A percentile compares a stretch with the other conserved stretches of the same genome.
Conservation (phyloP, 2,113 vertebrate species). For the Cynocephalus volans region DNA sequence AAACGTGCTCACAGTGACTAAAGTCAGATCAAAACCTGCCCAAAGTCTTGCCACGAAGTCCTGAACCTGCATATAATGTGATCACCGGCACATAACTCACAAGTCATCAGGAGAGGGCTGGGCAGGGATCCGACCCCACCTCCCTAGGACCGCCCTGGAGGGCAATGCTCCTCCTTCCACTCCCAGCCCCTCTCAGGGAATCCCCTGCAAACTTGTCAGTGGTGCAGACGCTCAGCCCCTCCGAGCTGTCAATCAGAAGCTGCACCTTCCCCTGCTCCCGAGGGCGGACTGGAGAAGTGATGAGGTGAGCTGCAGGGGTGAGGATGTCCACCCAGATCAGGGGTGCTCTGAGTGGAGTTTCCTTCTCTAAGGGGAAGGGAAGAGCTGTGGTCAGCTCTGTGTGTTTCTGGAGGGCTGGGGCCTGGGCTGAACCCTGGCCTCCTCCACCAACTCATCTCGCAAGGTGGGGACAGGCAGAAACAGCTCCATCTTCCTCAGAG, state of each 20-base stretch:
- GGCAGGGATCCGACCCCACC: rapidly evolving
- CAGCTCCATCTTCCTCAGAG: not conserved
- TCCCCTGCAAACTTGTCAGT: not conserved
- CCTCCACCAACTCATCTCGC: not conserved
- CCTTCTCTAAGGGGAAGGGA: not conserved
- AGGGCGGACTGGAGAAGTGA: not conserved
- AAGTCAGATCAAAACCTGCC: not conserved
- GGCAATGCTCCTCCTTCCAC: not conserved
- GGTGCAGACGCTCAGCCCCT: not conserved
- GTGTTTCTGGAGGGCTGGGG: not conserved
- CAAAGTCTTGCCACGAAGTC: not conserved
- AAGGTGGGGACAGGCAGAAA: not conserved
- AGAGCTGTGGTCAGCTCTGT: not conserved
- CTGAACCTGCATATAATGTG: rapidly evolving
- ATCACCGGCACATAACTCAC: rapidly evolving
- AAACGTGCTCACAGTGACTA: rapidly evolving
- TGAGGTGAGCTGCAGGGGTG: not conserved
- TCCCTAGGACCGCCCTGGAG: not conserved
- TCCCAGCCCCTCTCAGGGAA: not conserved
- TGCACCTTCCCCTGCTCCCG: not conserved
- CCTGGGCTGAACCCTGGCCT: not conserved
- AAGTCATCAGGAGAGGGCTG: not conserved
- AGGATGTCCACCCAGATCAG: not conserved
- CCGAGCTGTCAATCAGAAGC: not conserved
- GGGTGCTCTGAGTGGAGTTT: not conserved